A percentile compares a stretch with the other conserved stretches of the same genome.
These are phyloP conservation scores for Romanomermis culicivorax DNA, from an alignment of 2,888 invertebrate genomes.

Conservation along the genomic window DNA sequence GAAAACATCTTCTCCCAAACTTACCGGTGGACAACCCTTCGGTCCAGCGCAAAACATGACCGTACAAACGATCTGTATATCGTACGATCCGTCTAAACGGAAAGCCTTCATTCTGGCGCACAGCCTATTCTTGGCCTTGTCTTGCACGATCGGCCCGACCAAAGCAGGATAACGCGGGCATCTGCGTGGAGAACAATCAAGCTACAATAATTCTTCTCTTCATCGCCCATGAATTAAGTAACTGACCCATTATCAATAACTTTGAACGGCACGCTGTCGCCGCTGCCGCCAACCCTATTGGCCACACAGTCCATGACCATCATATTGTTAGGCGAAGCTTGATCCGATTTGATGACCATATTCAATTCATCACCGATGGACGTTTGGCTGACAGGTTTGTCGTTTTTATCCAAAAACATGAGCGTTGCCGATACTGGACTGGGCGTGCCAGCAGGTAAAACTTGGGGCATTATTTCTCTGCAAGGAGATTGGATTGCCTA, in stretches of 20 bases:
- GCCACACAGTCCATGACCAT: conserved; percentile 29
- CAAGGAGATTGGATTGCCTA: background rate
- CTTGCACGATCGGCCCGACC: conserved; percentile 28
- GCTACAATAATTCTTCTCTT: background rate
- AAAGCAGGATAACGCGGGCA: conserved; percentile 28
- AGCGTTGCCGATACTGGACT: conserved; percentile 27
- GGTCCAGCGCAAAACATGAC: conserved; percentile 30
- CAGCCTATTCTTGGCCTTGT: conserved; percentile 27
- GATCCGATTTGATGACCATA: conserved; percentile 24
- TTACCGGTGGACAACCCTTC: conserved; percentile 26
- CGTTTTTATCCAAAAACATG: conserved; percentile 21
- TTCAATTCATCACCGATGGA: conserved; percentile 25
- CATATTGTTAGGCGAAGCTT: conserved; percentile 29
- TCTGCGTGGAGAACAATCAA: conserved; percentile 10
- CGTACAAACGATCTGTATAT: conserved; percentile 27
- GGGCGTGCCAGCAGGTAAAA: conserved; percentile 25
- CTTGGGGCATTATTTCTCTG: conserved; percentile 15
- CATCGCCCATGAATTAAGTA: background rate
- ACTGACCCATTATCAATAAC: conserved; percentile 21
- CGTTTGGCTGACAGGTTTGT: conserved; percentile 16
- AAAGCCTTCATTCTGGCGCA: conserved; percentile 27
- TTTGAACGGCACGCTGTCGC: conserved; percentile 26
- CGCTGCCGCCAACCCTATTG: conserved; percentile 25
- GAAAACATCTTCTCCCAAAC: no score
- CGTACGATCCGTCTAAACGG: conserved; percentile 28